Conservation (phyloP, 2,113 vertebrate species). For the Aptenodytes forsteri region DNA sequence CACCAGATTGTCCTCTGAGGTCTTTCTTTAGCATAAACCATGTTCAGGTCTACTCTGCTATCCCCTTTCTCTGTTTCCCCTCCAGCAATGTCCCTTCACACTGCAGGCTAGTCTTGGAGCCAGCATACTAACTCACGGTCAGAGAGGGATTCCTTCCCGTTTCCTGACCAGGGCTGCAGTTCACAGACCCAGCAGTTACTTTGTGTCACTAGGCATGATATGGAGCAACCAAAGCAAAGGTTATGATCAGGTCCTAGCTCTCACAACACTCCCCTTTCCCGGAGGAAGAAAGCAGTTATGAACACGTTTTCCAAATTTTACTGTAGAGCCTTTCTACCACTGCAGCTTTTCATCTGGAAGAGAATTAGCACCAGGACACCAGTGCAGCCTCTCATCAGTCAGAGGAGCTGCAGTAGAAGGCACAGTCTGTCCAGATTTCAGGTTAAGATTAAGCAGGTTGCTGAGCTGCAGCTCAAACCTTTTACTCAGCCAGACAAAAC, state of each 20-base stretch:
- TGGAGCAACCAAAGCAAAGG: background rate
- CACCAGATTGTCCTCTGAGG: background rate
- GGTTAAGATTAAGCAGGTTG: background rate
- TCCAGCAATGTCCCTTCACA: background rate
- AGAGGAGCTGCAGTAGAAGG: background rate
- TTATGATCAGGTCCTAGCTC: background rate
- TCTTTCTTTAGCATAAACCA: background rate
- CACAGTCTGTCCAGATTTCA: background rate
- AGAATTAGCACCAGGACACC: background rate
- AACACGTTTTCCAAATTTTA: background rate
- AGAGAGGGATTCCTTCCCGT: background rate
- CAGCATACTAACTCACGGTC: accelerated
- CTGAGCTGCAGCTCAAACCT: background rate
- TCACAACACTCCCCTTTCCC: background rate
- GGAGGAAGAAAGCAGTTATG: background rate
- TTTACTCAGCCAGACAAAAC: background rate
- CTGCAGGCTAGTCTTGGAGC: background rate
- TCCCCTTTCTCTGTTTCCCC: background rate
- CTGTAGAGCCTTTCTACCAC: background rate
- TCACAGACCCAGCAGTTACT: background rate
- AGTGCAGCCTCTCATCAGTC: background rate
- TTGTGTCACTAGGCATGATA: too few relatives aligned
- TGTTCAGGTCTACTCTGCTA: background rate
- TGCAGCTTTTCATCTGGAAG: background rate
- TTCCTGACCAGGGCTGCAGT: background rate